Conservation (phyloP, 2,888 invertebrate species). For the Timema cristinae region DNA sequence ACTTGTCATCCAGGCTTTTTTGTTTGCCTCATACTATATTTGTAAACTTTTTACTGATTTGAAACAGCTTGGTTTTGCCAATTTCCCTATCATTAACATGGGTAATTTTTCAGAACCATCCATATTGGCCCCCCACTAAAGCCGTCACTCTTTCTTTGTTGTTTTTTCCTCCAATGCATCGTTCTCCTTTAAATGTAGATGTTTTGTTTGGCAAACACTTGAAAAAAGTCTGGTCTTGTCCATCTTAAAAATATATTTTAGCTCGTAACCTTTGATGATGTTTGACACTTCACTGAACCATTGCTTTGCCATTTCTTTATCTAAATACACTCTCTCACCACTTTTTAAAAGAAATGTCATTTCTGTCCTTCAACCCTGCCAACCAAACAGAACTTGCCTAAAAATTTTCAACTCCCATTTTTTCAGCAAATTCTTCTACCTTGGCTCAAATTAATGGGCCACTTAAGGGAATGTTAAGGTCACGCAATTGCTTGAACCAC, state of each 20-base stretch:
- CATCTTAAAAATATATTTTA: not conserved
- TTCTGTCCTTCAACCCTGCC: too few relatives aligned
- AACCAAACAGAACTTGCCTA: not conserved
- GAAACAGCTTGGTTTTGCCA: not conserved
- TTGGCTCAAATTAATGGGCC: not conserved
- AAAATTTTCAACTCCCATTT: not conserved
- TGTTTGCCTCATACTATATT: not conserved
- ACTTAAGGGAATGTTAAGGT: constrained; percentile 5
- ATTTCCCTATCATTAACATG: not conserved
- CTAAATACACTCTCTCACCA: not conserved
- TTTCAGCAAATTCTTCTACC: not conserved
- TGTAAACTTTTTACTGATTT: constrained; percentile 2
- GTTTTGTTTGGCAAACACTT: not conserved
- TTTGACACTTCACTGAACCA: constrained; percentile 3
- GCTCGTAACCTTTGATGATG: not conserved
- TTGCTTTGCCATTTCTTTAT: not conserved
- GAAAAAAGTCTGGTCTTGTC: not conserved
- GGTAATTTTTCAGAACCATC: constrained; percentile 3
- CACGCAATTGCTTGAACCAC: not conserved
- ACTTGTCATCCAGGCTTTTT: constrained; percentile 9
- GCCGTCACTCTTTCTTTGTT: not conserved
- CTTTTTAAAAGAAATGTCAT: not conserved
- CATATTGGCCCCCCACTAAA: not conserved
- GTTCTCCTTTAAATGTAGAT: not conserved
- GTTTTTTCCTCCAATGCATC: constrained; percentile 2